Conservation (phyloP, 2,888 invertebrate species). For the Orthosia gothica region DNA sequence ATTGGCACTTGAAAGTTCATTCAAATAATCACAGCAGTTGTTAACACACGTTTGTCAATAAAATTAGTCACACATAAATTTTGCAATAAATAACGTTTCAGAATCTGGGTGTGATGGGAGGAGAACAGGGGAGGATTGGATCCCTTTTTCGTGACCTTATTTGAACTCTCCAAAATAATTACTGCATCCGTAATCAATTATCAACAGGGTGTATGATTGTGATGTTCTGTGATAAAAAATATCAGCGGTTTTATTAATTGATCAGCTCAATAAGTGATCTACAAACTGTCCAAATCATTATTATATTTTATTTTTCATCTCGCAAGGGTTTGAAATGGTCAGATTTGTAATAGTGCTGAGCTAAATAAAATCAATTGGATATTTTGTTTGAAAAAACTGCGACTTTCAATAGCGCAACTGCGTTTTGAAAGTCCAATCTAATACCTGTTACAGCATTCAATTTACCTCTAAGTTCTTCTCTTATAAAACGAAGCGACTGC, state of each 20-base stretch:
- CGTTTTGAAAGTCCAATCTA: background rate
- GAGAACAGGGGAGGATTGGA: too few relatives aligned
- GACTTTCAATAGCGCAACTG: background rate
- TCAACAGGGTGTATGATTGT: background rate
- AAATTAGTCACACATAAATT: too few relatives aligned
- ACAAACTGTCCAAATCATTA: background rate
- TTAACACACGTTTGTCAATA: too few relatives aligned
- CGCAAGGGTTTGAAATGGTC: background rate
- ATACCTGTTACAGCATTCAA: background rate
- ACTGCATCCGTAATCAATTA: background rate
- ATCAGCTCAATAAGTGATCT: background rate
- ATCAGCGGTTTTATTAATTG: constrained; percentile 1
- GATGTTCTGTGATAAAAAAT: background rate
- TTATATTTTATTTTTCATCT: background rate
- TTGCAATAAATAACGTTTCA: too few relatives aligned
- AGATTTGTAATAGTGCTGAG: background rate
- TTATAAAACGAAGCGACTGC: background rate
- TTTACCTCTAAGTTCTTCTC: background rate
- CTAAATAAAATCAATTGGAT: background rate
- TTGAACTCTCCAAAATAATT: background rate
- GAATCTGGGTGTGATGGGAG: too few relatives aligned
- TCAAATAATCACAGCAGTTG: too few relatives aligned
- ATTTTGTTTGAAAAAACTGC: background rate
- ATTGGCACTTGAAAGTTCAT: too few relatives aligned
- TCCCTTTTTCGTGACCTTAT: background rate